Conservation (phyloP, 2,888 invertebrate species). For the Brachynemurus nebulosus region DNA sequence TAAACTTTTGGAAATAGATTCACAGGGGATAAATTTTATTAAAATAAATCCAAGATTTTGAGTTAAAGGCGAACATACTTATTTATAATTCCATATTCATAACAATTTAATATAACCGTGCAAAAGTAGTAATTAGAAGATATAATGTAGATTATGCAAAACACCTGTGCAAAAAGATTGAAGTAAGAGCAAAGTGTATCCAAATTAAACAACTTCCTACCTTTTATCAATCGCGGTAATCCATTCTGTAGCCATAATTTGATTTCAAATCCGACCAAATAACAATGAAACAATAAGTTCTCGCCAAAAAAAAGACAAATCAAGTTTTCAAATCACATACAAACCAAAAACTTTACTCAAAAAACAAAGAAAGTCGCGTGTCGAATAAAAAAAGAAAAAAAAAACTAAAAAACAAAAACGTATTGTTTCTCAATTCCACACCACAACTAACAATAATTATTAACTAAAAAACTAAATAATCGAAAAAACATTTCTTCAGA, state of each 20-base stretch:
- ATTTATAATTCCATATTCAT: no score
- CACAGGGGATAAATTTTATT: no score
- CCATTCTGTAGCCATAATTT: conserved; percentile 38
- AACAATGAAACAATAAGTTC: not conserved
- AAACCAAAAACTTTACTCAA: no score
- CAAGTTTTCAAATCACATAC: no score
- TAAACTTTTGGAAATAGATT: no score
- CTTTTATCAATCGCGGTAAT: conserved; percentile 41
- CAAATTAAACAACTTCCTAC: conserved; percentile 25
- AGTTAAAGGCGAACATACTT: no score
- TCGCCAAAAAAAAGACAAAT: not conserved
- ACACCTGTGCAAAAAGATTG: no score
- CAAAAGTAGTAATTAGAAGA: no score
- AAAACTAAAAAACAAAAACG: not conserved
- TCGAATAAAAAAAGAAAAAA: not conserved
- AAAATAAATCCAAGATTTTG: no score
- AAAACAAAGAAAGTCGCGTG: not conserved
- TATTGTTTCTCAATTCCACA: no score
- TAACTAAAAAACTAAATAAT: not conserved
- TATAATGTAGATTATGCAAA: no score
- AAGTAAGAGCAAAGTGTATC: not conserved
- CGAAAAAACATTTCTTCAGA: not conserved
- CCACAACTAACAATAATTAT: not conserved
- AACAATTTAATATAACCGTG: no score
- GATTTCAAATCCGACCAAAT: not conserved